Evolutionary conservation across 2,888 invertebrate genomes (phyloP), one percentile per base, ranked within the genome.

Genomic region (Lasioglossum malachurum): DNA sequence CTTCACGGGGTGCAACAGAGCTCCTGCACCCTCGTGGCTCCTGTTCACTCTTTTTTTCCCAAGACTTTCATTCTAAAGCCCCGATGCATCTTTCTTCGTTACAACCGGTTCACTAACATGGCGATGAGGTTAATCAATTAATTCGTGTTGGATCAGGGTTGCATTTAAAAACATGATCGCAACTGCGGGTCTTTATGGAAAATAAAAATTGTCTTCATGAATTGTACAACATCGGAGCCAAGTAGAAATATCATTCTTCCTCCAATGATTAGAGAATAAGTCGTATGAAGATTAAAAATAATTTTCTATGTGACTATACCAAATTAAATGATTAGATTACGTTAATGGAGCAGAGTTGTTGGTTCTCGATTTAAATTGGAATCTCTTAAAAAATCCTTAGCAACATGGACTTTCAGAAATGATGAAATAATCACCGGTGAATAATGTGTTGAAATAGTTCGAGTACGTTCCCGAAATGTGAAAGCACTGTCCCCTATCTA

Each of bases 1-100:
- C 38, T 67, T 49, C 44, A 4, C 16, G 49, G 60, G 74, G 35
- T 46, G 69, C 38, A 44, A 71, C 67, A 27, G 14, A 5, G 44
- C 44, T 78, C 76, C 69, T 49, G 35, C 64, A 27, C 69, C 46
- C 44, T 73, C 67, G 23, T 41, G 4, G 14, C 57, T 72, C 23
- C 46, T 44, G 31, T 41, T 78, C 57, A 27, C 74, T 27, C 16
- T 7, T 4, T 73, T 57, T 64, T 19, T 10, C 23, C 38, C 19
- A 4, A 1, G 41, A 71, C 23, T 41, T 23, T 71, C 2, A 41
- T 71, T 38, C 19, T 23, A 2, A 8, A 38, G 67, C 3, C 7
- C 3, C 19, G 35, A 67, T 35, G 67, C 8, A 10, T 38, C 3
- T 4, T 57, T n/a, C n/a, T 57, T 57, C 12, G 57, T 57, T 12